A percentile compares a stretch with the other conserved stretches of the same genome.
These are phyloP conservation scores for Sarcophaga rosellei DNA, from an alignment of 2,888 invertebrate genomes.

Conservation along the genomic window DNA sequence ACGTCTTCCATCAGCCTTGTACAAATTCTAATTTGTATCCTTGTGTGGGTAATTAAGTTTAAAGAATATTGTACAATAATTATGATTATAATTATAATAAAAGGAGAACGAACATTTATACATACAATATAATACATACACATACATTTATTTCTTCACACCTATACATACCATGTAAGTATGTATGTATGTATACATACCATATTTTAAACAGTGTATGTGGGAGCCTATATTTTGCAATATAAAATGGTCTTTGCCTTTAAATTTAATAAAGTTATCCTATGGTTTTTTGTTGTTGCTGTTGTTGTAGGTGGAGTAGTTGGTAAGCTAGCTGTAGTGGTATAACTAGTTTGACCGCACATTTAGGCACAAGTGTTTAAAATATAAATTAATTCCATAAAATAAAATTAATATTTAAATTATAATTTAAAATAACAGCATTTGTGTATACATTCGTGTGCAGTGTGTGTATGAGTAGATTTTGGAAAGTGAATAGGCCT, in stretches of 20 bases:
- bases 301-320: neutral
- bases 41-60: conserved; percentile 36
- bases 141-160: neutral
- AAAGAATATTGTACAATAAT: conserved; percentile 44
- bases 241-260: neutral
- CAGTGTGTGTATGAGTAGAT: too few relatives aligned
- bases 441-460: neutral
- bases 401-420: conserved; percentile 14
- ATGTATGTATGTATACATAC: neutral
- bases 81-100: conserved; percentile 25
- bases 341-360: conserved; percentile 1
- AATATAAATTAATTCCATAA: conserved; percentile 17
- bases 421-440: neutral
- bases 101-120: neutral
- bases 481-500: too few relatives aligned
- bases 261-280: conserved; percentile 25
- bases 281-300: neutral
- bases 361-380: conserved; percentile 24
- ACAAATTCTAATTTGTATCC: neutral
- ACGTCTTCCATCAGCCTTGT: neutral
- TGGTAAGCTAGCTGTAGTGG: neutral
- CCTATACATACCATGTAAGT: neutral
- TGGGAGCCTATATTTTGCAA: neutral
- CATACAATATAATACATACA: neutral
- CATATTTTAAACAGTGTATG: neutral